A percentile compares a stretch with the other conserved stretches of the same genome.
Evolutionary conservation across 2,888 invertebrate genomes (phyloP).

Genomic region (Alcis repandata): DNA sequence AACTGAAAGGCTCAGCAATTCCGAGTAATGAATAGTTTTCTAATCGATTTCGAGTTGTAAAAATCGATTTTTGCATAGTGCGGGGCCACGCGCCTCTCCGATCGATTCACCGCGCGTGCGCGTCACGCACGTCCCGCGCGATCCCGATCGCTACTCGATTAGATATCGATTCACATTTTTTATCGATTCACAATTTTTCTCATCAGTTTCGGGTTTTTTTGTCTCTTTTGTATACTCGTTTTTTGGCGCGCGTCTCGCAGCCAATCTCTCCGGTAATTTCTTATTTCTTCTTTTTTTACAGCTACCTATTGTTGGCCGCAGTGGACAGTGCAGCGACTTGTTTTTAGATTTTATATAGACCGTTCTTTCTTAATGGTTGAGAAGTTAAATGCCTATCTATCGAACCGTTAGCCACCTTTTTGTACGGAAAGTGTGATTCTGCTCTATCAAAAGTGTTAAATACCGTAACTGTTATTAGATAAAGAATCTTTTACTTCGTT

Average conservation of each 20-base stretch:
- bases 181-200: slow-evolving; percentile 53
- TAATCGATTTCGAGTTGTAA: slow-evolving; percentile 45
- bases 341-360: slow-evolving; percentile 68
- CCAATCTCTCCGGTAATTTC: slow-evolving; percentile 67
- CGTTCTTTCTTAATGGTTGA: slow-evolving; percentile 68
- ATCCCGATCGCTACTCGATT: slow-evolving; percentile 69
- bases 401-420: slow-evolving; percentile 62
- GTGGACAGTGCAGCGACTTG: slow-evolving; percentile 63
- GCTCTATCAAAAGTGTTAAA: slow-evolving; percentile 44
- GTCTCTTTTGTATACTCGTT: slow-evolving; percentile 62
- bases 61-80: slow-evolving; percentile 74
- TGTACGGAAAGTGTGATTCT: slow-evolving; percentile 50
- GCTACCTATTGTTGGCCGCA: slow-evolving; percentile 62
- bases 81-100: slow-evolving; percentile 62
- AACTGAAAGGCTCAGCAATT: slow-evolving; percentile 3
- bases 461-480: slow-evolving; percentile 36
- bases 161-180: slow-evolving; percentile 70
- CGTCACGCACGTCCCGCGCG: slow-evolving; percentile 78
- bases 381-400: slow-evolving; percentile 59
- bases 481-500: slow-evolving; percentile 27
- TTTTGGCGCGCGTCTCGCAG: slow-evolving; percentile 69
- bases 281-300: slow-evolving; percentile 59
- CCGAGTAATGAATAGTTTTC: slow-evolving; percentile 37
- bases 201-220: slow-evolving; percentile 56
- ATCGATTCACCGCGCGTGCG: slow-evolving; percentile 71